Evolutionary conservation across 2,888 invertebrate genomes (phyloP), one percentile per base, ranked within the genome.

Genomic region (Agrilus cyanescens): DNA sequence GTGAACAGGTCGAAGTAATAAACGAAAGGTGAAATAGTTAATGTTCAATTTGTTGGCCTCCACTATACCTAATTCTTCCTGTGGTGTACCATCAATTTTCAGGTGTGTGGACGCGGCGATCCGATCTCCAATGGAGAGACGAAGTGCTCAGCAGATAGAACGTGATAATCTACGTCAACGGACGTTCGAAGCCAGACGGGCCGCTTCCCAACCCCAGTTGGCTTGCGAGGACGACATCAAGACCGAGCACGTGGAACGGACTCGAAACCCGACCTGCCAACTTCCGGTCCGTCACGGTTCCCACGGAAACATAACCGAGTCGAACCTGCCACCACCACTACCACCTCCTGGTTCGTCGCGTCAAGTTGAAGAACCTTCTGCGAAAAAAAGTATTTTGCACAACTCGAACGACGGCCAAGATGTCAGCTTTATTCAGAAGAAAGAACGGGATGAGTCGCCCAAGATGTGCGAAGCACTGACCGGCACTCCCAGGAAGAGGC

Each of bases 131-230:
- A 50, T 53, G 10, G 56, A 58, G 31, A 75, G 75, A 56, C 63
- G 78, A 58, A 78, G 77, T 57, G 74, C 76, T 4, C 78, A 78
- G 54, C 78, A 78, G 59, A 56, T 78, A 35, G 77, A 77, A 61
- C 63, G 78, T 53, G 77, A 77, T 57, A 71, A 71, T 46, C 62
- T 75, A 18, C 63, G 74, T 51, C 74, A 75, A 55, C 67, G 72
- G 61, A 74, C 73, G 33, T 68, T 77, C 34, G 77, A 76, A 58
- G 72, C 66, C 6, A 66, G 77, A 54, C 64, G 78, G 35, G 75
- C 80, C 0, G 69, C 78, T 0, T 82, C 82, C 0, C 81, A 82
- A 53, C 82, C 82, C 2, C 82, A 82, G 53, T 66, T 82, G 4
- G 67, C 77, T 29, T 75, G 65, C 47, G 72, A 73, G 15, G 70